Conservation (phyloP, 2,888 invertebrate species). For the Pollenia griseotomentosa region DNA sequence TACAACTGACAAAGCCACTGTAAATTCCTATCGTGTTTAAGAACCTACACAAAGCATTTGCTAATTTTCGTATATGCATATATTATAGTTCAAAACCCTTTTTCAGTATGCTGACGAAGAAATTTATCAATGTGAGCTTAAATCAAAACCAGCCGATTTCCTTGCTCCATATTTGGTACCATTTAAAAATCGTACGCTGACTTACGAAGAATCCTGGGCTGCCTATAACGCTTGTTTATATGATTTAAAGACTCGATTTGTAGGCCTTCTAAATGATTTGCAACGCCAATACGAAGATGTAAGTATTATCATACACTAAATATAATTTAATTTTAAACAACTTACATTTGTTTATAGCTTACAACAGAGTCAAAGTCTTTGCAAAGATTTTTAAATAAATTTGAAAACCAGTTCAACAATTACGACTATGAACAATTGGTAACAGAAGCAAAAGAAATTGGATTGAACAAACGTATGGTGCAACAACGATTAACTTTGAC, state of each 20-base stretch:
- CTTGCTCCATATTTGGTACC: slow-evolving; percentile 86
- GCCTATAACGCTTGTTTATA: slow-evolving; percentile 85
- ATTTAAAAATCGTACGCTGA: slow-evolving; percentile 79
- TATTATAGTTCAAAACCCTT: neutral
- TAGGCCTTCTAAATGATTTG: slow-evolving; percentile 87
- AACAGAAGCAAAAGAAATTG: slow-evolving; percentile 81
- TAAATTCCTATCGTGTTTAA: too few species aligned
- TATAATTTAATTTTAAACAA: neutral
- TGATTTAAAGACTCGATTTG: slow-evolving; percentile 88
- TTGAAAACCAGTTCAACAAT: slow-evolving; percentile 82
- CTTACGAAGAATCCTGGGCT: slow-evolving; percentile 78
- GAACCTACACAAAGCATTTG: too few species aligned
- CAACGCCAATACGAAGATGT: slow-evolving; percentile 88
- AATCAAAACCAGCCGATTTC: slow-evolving; percentile 86
- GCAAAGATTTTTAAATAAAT: slow-evolving; percentile 82
- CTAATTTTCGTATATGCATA: neutral
- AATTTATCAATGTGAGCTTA: slow-evolving; percentile 84
- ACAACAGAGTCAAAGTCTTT: slow-evolving; percentile 81
- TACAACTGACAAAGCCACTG: too few species aligned
- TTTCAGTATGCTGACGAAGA: slow-evolving; percentile 79
- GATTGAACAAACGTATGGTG: slow-evolving; percentile 83
- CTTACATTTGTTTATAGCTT: slow-evolving; percentile 75
- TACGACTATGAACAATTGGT: slow-evolving; percentile 82
- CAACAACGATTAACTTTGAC: slow-evolving; percentile 82
- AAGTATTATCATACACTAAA: slow-evolving; percentile 61